Conservation (phyloP, 2,888 invertebrate species). For the Standfussiana lucernea region DNA sequence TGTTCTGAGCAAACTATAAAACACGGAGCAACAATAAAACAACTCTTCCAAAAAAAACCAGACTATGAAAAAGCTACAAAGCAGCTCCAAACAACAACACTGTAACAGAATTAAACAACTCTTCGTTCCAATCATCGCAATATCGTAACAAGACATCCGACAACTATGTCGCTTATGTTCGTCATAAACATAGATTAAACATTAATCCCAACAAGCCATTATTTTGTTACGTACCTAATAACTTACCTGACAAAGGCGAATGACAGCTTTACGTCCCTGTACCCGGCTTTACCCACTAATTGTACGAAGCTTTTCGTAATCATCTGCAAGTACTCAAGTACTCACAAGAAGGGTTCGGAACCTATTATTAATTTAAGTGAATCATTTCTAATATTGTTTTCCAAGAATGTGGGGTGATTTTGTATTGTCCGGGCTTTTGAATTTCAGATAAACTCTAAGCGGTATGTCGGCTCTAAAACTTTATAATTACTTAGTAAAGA, state of each 20-base stretch:
- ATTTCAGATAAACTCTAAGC: constrained; percentile 37
- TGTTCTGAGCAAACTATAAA: constrained; percentile 37
- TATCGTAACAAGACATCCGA: constrained; percentile 29
- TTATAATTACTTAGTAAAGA: constrained; percentile 65
- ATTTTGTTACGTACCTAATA: constrained; percentile 67
- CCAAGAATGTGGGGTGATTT: constrained; percentile 45
- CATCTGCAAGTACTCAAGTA: constrained; percentile 56
- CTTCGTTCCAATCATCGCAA: constrained; percentile 57
- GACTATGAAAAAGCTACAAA: constrained; percentile 42
- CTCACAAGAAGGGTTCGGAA: constrained; percentile 53
- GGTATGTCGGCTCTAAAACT: constrained; percentile 58
- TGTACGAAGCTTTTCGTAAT: constrained; percentile 61
- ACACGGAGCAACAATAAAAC: constrained; percentile 24
- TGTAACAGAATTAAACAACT: constrained; percentile 56
- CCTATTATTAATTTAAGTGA: constrained; percentile 57
- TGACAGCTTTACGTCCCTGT: constrained; percentile 61
- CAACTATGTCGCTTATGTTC: constrained; percentile 65
- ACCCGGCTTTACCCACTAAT: constrained; percentile 63
- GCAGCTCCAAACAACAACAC: constrained; percentile 32
- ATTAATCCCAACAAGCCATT: constrained; percentile 68
- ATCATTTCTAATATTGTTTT: constrained; percentile 60
- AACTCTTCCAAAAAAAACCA: not conserved
- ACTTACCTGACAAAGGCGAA: constrained; percentile 67
- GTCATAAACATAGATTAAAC: constrained; percentile 69
- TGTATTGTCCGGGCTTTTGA: constrained; percentile 35